Base-by-base conservation (phyloP, 1,140 invertebrate species). In the Frieseomelitta varia region DNA sequence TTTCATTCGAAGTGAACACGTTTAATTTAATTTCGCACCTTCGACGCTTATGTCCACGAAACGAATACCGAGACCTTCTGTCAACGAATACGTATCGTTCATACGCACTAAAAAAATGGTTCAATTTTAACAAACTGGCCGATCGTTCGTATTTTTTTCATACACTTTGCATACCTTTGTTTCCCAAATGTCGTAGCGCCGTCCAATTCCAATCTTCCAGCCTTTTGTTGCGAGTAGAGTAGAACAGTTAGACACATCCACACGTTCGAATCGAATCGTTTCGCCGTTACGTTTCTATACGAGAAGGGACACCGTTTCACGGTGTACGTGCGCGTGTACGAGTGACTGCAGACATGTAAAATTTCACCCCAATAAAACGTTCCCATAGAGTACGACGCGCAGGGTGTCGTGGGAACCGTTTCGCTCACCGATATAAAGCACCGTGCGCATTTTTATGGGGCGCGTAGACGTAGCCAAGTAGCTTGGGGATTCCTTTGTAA, bases 331-430 rank as follows among this genome's bases (percentile, higher is more conserved):
- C 4, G 47, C n/a, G 14, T 82, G 86, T 77, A 75, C 83, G 84
- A 53, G 76, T 68, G 69, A 73, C 85, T 87, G 68, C 55, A 78
- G 67, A 71, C 61, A 84, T 86, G 85, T 90, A 81, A 77, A 89
- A 91, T 87, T 91, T 90, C 91, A 93, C 92, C 92, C 92, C 88
- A 91, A 91, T 91, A 85, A 87, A 90, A 89, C 85, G 90, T 93
- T 94, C 92, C 91, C 93, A 93, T 91, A 93, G 85, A 85, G 86
- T 55, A 12, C 65, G 79, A 68, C 85, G 83, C 87, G 88, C 84
- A 81, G 92, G 90, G 88, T 92, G 87, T 94, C 93, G 93, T 94
- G 93, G 93, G 93, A 94, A 94, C 93, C 87, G 86, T 91, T 87
- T 85, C 88, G 90, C 85, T 84, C 92, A 8, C 39, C 39, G 87